Base-by-base conservation (phyloP, 2,888 invertebrate genomes). In the Tenthredo scrophulariae region DNA sequence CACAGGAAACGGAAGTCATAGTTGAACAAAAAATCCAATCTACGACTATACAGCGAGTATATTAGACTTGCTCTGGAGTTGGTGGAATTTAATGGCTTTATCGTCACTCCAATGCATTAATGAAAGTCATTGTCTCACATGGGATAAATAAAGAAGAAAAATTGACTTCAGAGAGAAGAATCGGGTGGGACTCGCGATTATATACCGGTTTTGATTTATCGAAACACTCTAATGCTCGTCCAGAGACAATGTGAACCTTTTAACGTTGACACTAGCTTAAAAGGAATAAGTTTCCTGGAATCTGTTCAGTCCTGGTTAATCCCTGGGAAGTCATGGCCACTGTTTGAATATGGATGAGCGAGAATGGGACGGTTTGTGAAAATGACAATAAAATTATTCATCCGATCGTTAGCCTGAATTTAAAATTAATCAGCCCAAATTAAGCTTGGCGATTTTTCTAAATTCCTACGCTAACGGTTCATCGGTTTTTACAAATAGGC, bases 131-230 rank as follows among this genome's bases (percentile, higher is more conserved):
- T 33, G 13, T 67, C 33, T 33, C 18, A 33, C 40, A 1, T n/a
- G 43, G 40, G 43, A 72, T 6, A 72, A 37, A n/a, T 0, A 13
- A 18, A 22, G 26, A 18, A 10, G 40, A 72, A 75, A 46, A 50
- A 26, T 75, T 29, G 2, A 46, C 22, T 46, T 5, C 2, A 3
- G 29, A n/a, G 22, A 15, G n/a, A 54, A 29, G 54, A 54, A 37
- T 18, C 26, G 15, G 29, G 18, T 10, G 1, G 18, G 50, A 77
- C 26, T 15, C 3, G 29, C 13, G 29, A 77, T 4, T 13, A n/a
- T 29, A 65, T 0, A 29, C 33, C 15, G 84, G 50, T 33, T 82
- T 22, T 77, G 67, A 84, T 84, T 84, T 80, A 84, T 84, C 37
- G 80, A 80, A 84, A 84, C 84, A 84, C 84, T 84, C 26, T 43